Percentiles rank a stretch among this genome's conserved stretches.
These are phyloP conservation scores for Cephonodes hylas DNA, from an alignment of 2,888 invertebrate genomes.

Conservation along the genomic window DNA sequence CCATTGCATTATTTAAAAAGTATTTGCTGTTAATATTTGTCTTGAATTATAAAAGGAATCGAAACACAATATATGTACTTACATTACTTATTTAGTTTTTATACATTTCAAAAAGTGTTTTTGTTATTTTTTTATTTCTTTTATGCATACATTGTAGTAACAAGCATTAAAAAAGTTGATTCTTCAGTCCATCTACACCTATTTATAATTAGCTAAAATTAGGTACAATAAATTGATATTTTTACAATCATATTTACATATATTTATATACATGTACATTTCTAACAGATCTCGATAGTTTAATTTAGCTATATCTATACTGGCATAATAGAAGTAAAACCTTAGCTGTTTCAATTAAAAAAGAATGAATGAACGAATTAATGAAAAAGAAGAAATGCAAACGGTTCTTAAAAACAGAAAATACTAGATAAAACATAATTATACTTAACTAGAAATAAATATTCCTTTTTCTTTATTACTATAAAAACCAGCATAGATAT, in stretches of 20 bases:
- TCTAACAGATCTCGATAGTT: slow-evolving; percentile 57
- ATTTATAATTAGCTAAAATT: slow-evolving; percentile 18
- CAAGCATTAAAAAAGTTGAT: background rate
- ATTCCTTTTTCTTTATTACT: background rate
- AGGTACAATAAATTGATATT: slow-evolving; percentile 36
- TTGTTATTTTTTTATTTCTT: background rate
- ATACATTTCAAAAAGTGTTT: too few species aligned
- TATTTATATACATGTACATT: slow-evolving; percentile 53
- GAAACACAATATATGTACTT: too few species aligned
- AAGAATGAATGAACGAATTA: too few species aligned
- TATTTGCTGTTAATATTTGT: too few species aligned
- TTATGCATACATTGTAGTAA: too few species aligned
- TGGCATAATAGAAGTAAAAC: slow-evolving; percentile 2
- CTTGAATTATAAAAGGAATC: too few species aligned
- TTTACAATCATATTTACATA: slow-evolving; percentile 61
- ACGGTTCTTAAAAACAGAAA: background rate
- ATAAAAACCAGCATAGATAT: slow-evolving; percentile 7
- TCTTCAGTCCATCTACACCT: slow-evolving; percentile 2
- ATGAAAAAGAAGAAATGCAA: too few species aligned
- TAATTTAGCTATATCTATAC: background rate
- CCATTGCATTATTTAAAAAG: too few species aligned
- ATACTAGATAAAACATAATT: too few species aligned
- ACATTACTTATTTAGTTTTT: too few species aligned
- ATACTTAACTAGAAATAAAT: too few species aligned
- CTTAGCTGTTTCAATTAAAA: background rate